These are phyloP conservation scores for Cryptoblepharus egeriae DNA, from an alignment of 2,797 vertebrate species.

Conservation along the genomic window DNA sequence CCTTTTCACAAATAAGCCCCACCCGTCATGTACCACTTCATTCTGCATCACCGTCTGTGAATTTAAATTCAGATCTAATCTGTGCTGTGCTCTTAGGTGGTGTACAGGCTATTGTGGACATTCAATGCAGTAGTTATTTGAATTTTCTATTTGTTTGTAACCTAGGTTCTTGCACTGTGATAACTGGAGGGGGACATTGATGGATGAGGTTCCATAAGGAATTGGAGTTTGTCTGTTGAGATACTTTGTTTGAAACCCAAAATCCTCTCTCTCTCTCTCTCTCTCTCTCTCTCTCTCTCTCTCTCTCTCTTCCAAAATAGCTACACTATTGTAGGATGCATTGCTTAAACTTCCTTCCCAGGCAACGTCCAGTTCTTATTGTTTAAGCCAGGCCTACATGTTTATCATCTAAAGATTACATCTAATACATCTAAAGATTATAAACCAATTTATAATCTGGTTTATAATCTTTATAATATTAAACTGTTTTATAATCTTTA, in stretches of 20 bases:
- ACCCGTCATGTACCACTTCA: rapidly evolving
- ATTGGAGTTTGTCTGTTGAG: neutral
- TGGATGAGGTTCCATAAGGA: neutral
- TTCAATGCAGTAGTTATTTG: neutral
- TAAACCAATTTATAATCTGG: too few species aligned
- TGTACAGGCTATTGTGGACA: neutral
- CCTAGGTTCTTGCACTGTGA: neutral
- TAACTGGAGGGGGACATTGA: neutral
- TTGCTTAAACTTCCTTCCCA: neutral
- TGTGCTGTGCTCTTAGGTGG: neutral
- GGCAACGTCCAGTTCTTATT: neutral
- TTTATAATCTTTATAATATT: too few species aligned
- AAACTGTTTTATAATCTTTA: too few species aligned
- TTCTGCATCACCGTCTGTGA: neutral
- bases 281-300: neutral
- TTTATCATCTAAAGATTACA: too few species aligned
- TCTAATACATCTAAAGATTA: too few species aligned
- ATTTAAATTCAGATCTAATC: neutral
- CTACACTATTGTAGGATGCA: neutral
- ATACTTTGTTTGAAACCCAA: too few species aligned
- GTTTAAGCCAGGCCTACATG: too few species aligned
- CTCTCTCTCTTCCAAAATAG: neutral
- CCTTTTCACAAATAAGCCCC: conserved; percentile 23
- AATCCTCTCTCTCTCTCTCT: neutral
- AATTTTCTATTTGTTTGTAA: rapidly evolving